Conservation (phyloP, 2,113 vertebrate species). For the Vulpes vulpes region DNA sequence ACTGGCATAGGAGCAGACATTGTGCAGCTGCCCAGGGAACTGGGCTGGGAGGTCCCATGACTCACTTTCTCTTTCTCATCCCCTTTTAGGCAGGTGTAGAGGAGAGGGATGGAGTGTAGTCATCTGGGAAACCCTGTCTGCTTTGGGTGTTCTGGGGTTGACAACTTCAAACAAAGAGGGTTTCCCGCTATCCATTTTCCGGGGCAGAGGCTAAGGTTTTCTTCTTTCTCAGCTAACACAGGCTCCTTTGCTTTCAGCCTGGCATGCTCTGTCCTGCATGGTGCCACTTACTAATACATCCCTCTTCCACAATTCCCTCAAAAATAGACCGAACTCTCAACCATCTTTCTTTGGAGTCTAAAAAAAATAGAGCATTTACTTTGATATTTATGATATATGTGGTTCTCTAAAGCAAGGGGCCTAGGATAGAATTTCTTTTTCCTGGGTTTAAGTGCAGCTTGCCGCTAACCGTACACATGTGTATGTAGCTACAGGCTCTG, state of each 20-base stretch:
- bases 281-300: neutral
- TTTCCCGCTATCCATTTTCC: neutral
- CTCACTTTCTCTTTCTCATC: neutral
- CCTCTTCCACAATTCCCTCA: neutral
- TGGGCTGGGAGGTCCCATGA: no score
- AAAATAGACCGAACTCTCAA: neutral
- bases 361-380: neutral
- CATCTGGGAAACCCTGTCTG: neutral
- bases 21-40: neutral
- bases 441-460: neutral
- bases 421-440: neutral
- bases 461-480: neutral
- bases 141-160: neutral
- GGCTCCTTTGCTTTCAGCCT: neutral
- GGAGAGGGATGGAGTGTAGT: neutral
- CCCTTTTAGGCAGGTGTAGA: neutral
- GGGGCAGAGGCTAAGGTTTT: neutral
- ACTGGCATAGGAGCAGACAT: neutral
- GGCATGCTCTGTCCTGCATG: neutral
- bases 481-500: neutral
- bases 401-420: neutral
- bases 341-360: neutral
- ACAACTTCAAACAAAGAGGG: neutral
- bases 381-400: neutral
- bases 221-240: neutral